Conservation (phyloP, 2,797 vertebrate genomes). For the Argya squamiceps region DNA sequence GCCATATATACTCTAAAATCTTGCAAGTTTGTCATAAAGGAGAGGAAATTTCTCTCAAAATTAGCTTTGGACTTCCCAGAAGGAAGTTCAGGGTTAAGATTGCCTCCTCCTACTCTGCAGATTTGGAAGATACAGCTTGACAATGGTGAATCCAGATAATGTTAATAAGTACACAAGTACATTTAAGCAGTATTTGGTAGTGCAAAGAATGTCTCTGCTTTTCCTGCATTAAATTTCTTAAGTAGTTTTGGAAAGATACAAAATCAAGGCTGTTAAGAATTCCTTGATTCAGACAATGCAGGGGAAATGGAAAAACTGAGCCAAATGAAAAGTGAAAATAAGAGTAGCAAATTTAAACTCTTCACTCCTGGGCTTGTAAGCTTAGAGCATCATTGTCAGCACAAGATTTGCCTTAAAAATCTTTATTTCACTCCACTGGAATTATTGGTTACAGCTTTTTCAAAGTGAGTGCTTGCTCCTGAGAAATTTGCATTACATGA, state of each 20-base stretch:
- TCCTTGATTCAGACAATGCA: background rate
- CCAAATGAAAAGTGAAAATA: background rate
- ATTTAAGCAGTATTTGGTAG: background rate
- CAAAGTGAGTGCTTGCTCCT: background rate
- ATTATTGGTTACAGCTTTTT: background rate
- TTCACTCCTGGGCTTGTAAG: background rate
- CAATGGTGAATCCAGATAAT: background rate
- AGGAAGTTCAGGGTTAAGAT: background rate
- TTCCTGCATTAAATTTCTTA: background rate
- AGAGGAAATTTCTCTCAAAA: background rate
- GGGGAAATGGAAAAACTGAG: background rate
- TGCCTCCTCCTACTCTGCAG: background rate
- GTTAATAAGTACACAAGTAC: background rate
- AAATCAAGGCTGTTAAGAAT: background rate
- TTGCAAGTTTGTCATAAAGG: background rate
- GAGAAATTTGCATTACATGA: background rate
- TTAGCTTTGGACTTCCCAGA: background rate
- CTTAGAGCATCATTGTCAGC: background rate
- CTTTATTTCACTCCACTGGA: background rate
- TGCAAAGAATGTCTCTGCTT: background rate
- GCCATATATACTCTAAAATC: background rate
- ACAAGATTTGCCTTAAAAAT: background rate
- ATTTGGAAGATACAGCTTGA: background rate
- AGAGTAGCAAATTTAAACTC: background rate
- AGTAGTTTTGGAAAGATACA: background rate